Conservation (phyloP, 2,888 invertebrate species). For the Troides aeacus region DNA sequence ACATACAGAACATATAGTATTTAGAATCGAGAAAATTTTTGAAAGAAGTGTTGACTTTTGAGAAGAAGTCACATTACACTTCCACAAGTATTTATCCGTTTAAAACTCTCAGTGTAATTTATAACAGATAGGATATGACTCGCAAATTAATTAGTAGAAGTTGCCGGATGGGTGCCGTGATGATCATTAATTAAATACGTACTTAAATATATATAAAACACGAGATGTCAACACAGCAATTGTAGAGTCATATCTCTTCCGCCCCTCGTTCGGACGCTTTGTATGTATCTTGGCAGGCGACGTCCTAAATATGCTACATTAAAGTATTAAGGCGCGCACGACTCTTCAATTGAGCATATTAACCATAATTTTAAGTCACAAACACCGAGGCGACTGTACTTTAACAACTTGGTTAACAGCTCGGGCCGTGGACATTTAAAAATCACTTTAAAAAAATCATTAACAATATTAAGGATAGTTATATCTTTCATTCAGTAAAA, state of each 20-base stretch:
- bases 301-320: slow-evolving; percentile 64
- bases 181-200: neutral
- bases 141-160: too few relatives aligned
- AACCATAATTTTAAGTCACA: slow-evolving; percentile 42
- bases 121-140: too few relatives aligned
- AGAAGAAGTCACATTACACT: too few relatives aligned
- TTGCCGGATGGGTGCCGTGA: neutral
- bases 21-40: too few relatives aligned
- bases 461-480: too few relatives aligned
- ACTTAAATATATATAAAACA: slow-evolving; percentile 10
- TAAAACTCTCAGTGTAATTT: too few relatives aligned
- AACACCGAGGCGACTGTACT: slow-evolving; percentile 26
- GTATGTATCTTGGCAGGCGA: slow-evolving; percentile 41
- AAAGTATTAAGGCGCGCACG: slow-evolving; percentile 62
- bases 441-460: too few relatives aligned
- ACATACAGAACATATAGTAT: too few relatives aligned
- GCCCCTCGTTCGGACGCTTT: slow-evolving; percentile 22
- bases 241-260: slow-evolving; percentile 18
- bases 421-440: slow-evolving; percentile 8
- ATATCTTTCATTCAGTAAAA: too few relatives aligned
- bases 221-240: slow-evolving; percentile 24
- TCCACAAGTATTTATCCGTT: too few relatives aligned
- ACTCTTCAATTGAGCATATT: slow-evolving; percentile 72
- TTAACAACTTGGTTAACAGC: slow-evolving; percentile 28
- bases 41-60: too few relatives aligned